phyloP scores from a whole-genome alignment of 1,140 invertebrate genomes.

The Cydia splendana region DNA sequence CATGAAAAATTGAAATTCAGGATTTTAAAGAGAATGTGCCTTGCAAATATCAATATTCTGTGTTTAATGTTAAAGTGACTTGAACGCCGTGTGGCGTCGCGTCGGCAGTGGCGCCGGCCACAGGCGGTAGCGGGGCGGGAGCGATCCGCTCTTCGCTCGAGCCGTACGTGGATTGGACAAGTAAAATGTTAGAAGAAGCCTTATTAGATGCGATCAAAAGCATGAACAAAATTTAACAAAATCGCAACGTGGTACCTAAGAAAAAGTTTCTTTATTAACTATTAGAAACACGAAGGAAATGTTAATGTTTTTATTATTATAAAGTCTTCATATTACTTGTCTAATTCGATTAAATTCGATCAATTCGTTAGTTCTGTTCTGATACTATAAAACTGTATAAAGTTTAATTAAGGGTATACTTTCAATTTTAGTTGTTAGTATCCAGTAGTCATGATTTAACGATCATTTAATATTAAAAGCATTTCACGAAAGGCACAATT shows the following conservation, averaged over 20 bases:
- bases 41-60: slow-evolving; percentile 79
- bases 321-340: slow-evolving; percentile 30
- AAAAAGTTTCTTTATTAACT: background rate
- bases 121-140: slow-evolving; percentile 20
- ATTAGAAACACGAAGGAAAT: background rate
- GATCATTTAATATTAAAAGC: slow-evolving; percentile 42
- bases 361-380: slow-evolving; percentile 61
- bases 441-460: slow-evolving; percentile 38
- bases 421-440: slow-evolving; percentile 61
- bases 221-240: too few species aligned
- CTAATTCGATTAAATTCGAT: slow-evolving; percentile 48
- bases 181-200: slow-evolving; percentile 37
- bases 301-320: background rate
- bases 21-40: slow-evolving; percentile 79
- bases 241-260: background rate
- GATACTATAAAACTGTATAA: slow-evolving; percentile 67
- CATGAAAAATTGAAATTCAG: slow-evolving; percentile 71
- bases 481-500: slow-evolving; percentile 72
- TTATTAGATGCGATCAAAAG: background rate
- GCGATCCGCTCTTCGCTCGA: slow-evolving; percentile 27
- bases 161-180: slow-evolving; percentile 43
- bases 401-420: slow-evolving; percentile 64
- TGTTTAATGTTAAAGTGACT: slow-evolving; percentile 76
- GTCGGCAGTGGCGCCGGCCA: slow-evolving; percentile 46
- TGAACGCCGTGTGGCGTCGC: slow-evolving; percentile 59